Base-by-base conservation (phyloP, 2,888 invertebrate species). In the Diabrotica balteata region DNA sequence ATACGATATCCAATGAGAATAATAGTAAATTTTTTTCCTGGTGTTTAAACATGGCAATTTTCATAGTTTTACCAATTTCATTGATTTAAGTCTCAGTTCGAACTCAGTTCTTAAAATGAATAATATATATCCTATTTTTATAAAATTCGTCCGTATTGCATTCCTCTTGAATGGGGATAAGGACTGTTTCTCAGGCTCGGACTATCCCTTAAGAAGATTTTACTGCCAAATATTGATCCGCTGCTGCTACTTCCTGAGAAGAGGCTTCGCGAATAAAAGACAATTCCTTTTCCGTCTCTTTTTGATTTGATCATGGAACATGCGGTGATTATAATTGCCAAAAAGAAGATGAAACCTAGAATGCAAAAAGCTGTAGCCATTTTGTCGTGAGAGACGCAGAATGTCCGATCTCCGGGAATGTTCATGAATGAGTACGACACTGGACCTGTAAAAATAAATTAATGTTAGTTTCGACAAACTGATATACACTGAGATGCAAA, bases 361-460 rank as follows among this genome's bases (percentile, higher is more conserved):
- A 91, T 85, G 78, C 91, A 91, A 79, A 93, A 92, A 0, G 92
- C 89, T 59, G 92, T 85, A 9, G 93, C 92, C 87, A 93, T 88
- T 85, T 91, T 91, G 7, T 92, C 91, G 11, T 92, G 90, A 8
- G 92, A 92, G 71, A 93, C 86, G 79, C 93, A 93, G 58, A 93
- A 88, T 5, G 88, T 88, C 74, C 87, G 86, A 78, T 90, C 89
- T 66, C 88, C 88, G 4, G 89, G 88, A 45, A 83, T 78, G 68
- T 80, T 77, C 10, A 80, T 76, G 64, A 82, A 83, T 9, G 81
- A 77, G 53, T 77, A 78, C 5, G 72, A 72, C 50, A 75, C 71
- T 52, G 75, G 74, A 62, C 75, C 80, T 80, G 73, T 43, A 77
- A 62, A 45, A 54, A 51, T 55, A 44, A 55, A 4, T n/a, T 1